phyloP scores from a whole-genome alignment of 2,797 vertebrate species.

The Microctenopoma lineatum region DNA sequence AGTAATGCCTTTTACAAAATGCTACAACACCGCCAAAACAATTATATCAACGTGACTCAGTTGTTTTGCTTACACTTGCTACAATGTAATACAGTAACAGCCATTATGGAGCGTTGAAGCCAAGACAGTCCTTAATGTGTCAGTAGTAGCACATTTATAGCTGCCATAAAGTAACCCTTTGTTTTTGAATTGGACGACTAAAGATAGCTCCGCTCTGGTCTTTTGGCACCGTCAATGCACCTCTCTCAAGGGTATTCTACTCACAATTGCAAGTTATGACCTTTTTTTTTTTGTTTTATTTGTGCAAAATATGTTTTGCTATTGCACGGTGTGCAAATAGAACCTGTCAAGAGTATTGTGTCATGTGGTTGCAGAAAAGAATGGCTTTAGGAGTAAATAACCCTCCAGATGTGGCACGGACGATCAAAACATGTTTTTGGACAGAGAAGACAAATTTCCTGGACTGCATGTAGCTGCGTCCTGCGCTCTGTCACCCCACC shows the following conservation, averaged over 20 bases:
- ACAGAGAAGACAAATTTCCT: conserved; percentile 87
- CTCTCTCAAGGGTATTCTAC: conserved; percentile 64
- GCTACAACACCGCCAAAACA: conserved; percentile 43
- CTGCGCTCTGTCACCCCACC: conserved; percentile 77
- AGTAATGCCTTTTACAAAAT: conserved; percentile 50
- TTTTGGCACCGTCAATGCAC: conserved; percentile 67
- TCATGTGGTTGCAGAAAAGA: conserved; percentile 72
- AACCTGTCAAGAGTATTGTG: conserved; percentile 79
- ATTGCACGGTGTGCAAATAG: conserved; percentile 71
- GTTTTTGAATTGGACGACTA: conserved; percentile 76
- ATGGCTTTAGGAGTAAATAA: conserved; percentile 82
- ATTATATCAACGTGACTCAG: conserved; percentile 45
- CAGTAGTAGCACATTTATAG: conserved; percentile 75
- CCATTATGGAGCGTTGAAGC: conserved; percentile 48
- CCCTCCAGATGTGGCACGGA: conserved; percentile 84
- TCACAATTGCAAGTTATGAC: conserved; percentile 71
- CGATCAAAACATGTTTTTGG: conserved; percentile 94
- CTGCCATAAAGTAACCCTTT: conserved; percentile 74
- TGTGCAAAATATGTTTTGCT: conserved; percentile 82
- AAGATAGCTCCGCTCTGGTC: conserved; percentile 77
- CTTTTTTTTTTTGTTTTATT: conserved; percentile 73
- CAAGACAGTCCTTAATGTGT: conserved; percentile 63
- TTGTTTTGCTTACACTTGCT: conserved; percentile 60
- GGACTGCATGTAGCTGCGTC: conserved; percentile 71
- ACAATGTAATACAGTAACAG: conserved; percentile 45